A percentile compares a stretch with the other conserved stretches of the same genome.
Evolutionary conservation across 2,797 vertebrate genomes (phyloP).

Genomic region (Erethizon dorsatum): DNA sequence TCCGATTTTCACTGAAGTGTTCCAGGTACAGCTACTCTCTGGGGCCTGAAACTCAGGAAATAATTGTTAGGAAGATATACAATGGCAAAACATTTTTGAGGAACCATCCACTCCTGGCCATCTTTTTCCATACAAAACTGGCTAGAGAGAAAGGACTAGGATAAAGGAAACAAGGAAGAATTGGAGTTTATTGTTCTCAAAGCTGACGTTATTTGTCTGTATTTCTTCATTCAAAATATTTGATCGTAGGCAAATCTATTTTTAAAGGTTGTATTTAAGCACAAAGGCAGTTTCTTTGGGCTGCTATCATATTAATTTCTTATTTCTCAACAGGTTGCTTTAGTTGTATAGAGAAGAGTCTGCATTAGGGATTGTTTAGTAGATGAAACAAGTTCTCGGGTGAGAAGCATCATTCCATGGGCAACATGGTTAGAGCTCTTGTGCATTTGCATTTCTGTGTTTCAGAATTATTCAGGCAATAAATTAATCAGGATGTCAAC

Average conservation of each 20-base stretch:
- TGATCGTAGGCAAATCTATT: constrained; percentile 35
- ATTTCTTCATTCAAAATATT: constrained; percentile 64
- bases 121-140: constrained; percentile 49
- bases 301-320: neutral
- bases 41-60: constrained; percentile 49
- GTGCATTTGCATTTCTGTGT: constrained; percentile 74
- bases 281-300: constrained; percentile 10
- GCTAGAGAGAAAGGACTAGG: constrained; percentile 2
- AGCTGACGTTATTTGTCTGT: neutral
- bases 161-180: constrained; percentile 55
- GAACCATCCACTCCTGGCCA: neutral
- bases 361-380: constrained; percentile 44
- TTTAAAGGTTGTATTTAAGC: constrained; percentile 65
- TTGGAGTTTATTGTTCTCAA: constrained; percentile 19
- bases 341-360: constrained; percentile 18
- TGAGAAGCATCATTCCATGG: constrained; percentile 61
- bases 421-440: constrained; percentile 64
- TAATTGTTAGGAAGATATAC: constrained; percentile 69
- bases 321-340: constrained; percentile 69
- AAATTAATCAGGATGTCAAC: constrained; percentile 80
- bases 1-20: neutral
- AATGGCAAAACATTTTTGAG: constrained; percentile 48
- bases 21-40: constrained; percentile 47
- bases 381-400: constrained; percentile 65
- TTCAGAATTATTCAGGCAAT: constrained; percentile 82